phyloP scores from a whole-genome alignment of 2,888 invertebrate species.

The Odontocerum albicorne region DNA sequence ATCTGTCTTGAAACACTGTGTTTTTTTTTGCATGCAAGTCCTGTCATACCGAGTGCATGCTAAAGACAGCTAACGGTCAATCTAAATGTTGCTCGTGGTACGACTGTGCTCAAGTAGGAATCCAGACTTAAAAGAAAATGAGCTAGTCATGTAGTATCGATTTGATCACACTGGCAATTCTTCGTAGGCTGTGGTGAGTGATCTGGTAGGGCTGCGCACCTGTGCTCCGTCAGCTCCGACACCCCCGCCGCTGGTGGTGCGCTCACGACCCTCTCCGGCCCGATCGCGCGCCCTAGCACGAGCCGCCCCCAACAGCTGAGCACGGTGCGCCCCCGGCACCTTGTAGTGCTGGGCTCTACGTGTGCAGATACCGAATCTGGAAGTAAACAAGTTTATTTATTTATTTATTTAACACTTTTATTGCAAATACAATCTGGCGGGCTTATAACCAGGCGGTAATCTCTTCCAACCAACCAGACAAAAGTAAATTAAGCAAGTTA shows the following conservation, averaged over 20 bases:
- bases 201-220: slow-evolving; percentile 20
- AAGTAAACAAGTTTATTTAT: slow-evolving; percentile 21
- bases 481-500: too few species aligned
- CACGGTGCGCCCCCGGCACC: slow-evolving; percentile 40
- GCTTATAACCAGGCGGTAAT: too few species aligned
- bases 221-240: background rate
- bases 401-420: too few species aligned
- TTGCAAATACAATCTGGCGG: too few species aligned
- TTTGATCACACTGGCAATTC: slow-evolving; percentile 21
- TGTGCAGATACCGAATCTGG: slow-evolving; percentile 57
- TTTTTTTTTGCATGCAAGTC: too few species aligned
- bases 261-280: background rate
- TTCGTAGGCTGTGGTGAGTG: slow-evolving; percentile 31
- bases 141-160: background rate
- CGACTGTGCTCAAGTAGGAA: too few species aligned
- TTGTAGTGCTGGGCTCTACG: slow-evolving; percentile 54
- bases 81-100: too few species aligned
- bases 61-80: too few species aligned
- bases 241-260: background rate
- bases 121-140: too few species aligned
- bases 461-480: too few species aligned
- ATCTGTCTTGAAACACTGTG: too few species aligned
- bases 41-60: too few species aligned
- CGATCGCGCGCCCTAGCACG: background rate
- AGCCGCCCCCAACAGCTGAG: slow-evolving; percentile 4